Evolutionary conservation across 2,113 vertebrate species (phyloP).

Genomic region (Gnathonemus echidnorhynchus): DNA sequence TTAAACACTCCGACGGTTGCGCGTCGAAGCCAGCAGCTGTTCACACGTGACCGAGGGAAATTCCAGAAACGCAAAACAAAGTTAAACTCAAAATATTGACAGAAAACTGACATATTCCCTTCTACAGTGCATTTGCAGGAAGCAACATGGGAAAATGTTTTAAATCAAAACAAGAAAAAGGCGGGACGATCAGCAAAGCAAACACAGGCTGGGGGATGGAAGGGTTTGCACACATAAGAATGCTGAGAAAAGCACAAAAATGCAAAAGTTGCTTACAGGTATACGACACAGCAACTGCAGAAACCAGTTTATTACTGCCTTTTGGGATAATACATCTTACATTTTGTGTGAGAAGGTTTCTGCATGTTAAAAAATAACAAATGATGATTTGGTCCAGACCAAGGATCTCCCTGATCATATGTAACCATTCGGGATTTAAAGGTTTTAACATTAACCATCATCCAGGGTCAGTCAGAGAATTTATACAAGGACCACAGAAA

Average conservation of each 20-base stretch:
- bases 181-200: not conserved
- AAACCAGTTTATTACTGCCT: not conserved
- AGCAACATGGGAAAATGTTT: not conserved
- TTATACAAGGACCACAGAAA: not conserved
- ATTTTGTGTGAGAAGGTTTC: not conserved
- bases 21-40: not conserved
- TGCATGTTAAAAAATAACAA: not conserved
- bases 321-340: not conserved
- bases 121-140: not conserved
- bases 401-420: not conserved
- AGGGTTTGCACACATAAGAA: no score
- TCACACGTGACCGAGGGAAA: not conserved
- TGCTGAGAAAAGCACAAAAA: not conserved
- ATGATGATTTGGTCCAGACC: not conserved
- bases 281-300: not conserved
- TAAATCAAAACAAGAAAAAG: not conserved
- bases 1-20: not conserved
- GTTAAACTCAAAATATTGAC: not conserved
- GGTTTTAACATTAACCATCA: not conserved
- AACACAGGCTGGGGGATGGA: not conserved
- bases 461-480: not conserved
- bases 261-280: not conserved
- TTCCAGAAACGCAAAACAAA: not conserved
- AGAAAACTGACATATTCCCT: not conserved
- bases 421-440: not conserved